Base-by-base conservation (phyloP, 2,113 vertebrate species). In the Bolborhynchus lineola region DNA sequence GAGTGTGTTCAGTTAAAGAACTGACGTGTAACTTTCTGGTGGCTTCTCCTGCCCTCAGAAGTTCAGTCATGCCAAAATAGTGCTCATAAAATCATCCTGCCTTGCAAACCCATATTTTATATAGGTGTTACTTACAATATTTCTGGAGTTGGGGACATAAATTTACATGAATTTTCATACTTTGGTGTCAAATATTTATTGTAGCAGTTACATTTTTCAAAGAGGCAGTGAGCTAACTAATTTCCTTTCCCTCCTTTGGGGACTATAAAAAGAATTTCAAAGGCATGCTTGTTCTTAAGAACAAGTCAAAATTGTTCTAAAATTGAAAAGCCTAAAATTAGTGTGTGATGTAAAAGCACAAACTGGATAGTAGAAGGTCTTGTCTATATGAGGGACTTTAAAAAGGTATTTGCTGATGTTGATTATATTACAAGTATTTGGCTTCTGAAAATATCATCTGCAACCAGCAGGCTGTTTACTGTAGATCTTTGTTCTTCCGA, bases 271-370 rank as follows among this genome's bases (percentile, higher is more conserved):
- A 80, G 93, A 79, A 87, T 96, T 96, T 96, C 96, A 97, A 93
- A 96, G 91, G 57, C 83, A 2, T 76, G 15, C 88, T 95, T 96
- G 90, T 96, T 96, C 96, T 79, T 82, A 83, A 94, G 86, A 95
- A 97, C 96, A 96, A 96, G 96, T 49, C 3, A 23, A 91, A 97
- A 96, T 96, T 96, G 93, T 95, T 96, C 93, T 94, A 84, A 92
- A 90, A 86, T 69, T 88, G 93, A 86, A 70, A 96, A 95, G n/a
- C 74, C 88, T 93, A 89, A 96, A 93, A 84, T 93, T 82, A 89
- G 74, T 3, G 0, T 53, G 70, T 91, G 92, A 94, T 88, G 77
- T 85, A 90, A 86, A 94, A 97, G 70, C 80, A 72, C 78, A 92
- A 94, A 14, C 44, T 75, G 88, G 59, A 24, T 49, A 76, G 81